Base-by-base conservation (phyloP, 2,113 vertebrate species). In the Protobothrops flavoviridis region DNA sequence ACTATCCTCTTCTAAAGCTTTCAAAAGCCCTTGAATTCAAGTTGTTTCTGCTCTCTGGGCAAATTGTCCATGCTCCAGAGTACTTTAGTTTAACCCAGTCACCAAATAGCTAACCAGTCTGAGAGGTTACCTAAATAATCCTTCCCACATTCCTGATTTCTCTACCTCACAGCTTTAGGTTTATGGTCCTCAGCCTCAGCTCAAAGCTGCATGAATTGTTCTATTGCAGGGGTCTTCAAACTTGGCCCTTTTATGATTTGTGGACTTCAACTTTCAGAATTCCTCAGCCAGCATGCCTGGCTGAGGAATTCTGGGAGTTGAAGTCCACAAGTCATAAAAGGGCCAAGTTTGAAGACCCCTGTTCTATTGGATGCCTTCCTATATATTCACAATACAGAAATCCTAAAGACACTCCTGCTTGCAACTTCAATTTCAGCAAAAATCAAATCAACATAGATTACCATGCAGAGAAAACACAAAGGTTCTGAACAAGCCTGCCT, bases 401-500 rank as follows among this genome's bases (percentile, higher is more conserved):
- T 74, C 15, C 26, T 45, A 86, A 85, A 45, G 86, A 8, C 69
- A 85, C 23, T 33, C 23, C n/a, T 53, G 48, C 59, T 53, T 69
- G 48, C 7, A 89, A 56, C 53, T 85, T 45, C 3, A 2, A 29
- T 64, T 86, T 7, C 48, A 90, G 21, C 50, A 7, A 43, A 81
- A 57, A n/a, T 59, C n/a, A 39, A 59, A 55, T 45, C 85, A 74
- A 23, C n/a, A 20, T 56, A 85, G 52, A 23, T 52, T 59, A 12
- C 43, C 9, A 8, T 33, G 24, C 45, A 64, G 59, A 61, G 69
- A 45, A 92, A 93, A 93, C n/a, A 53, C 2, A 5, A 45, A 57
- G 17, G 20, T 39, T 88, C 86, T 48, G 39, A 90, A 93, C 89
- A 29, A 90, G 89, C 87, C 0, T 0, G 88, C 45, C 5, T 61